phyloP scores from a whole-genome alignment of 2,888 invertebrate genomes.

The Mantis religiosa region DNA sequence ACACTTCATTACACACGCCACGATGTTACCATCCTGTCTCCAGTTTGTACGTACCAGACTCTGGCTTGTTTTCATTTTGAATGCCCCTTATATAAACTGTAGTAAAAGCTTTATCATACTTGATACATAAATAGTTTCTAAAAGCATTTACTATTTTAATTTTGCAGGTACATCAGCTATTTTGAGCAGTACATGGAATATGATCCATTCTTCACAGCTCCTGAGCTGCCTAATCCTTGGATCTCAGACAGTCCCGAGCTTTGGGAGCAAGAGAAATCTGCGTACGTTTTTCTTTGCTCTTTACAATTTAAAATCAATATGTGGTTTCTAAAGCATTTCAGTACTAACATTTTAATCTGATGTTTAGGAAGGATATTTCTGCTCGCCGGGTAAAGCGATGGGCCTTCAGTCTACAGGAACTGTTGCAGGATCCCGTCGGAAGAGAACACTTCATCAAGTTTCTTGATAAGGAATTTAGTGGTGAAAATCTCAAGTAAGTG shows the following conservation, averaged over 20 bases:
- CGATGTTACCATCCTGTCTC: too few species aligned
- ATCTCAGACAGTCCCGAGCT: slow-evolving; percentile 90
- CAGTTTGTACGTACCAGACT: too few species aligned
- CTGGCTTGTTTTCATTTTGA: too few species aligned
- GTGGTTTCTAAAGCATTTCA: background rate
- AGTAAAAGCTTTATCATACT: too few species aligned
- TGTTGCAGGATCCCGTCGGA: slow-evolving; percentile 91
- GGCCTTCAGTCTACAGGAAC: slow-evolving; percentile 94
- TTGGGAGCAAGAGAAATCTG: slow-evolving; percentile 94
- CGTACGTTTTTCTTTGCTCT: too few species aligned
- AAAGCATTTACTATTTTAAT: too few species aligned
- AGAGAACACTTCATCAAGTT: slow-evolving; percentile 94
- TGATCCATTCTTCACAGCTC: slow-evolving; percentile 88
- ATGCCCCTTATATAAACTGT: too few species aligned
- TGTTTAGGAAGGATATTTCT: slow-evolving; percentile 81
- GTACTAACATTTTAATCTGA: background rate
- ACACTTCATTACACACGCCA: too few species aligned
- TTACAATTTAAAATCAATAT: background rate
- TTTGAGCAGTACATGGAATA: slow-evolving; percentile 95
- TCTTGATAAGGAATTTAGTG: slow-evolving; percentile 96
- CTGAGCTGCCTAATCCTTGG: slow-evolving; percentile 97
- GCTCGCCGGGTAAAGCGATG: slow-evolving; percentile 90
- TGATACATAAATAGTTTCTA: too few species aligned
- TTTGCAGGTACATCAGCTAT: slow-evolving; percentile 74
- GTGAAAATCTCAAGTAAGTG: slow-evolving; percentile 92